Evolutionary conservation across 2,113 vertebrate species (phyloP).

Genomic region (Phylloscopus trochilus): DNA sequence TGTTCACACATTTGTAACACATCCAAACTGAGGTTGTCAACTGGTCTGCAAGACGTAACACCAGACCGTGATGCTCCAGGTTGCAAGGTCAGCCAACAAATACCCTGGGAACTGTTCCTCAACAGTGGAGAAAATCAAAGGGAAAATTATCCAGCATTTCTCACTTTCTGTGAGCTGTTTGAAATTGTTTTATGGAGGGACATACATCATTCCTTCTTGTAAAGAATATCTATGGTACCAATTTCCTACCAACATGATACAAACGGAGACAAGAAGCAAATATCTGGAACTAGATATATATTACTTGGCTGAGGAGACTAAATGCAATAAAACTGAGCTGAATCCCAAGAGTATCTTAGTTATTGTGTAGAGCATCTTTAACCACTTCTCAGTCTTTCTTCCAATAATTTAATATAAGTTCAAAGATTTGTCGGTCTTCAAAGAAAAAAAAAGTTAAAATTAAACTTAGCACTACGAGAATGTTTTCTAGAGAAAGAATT

Average conservation of each 20-base stretch:
- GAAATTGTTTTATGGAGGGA: slow-evolving; percentile 5
- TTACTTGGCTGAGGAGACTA: slow-evolving; percentile 22
- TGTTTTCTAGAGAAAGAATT: neutral
- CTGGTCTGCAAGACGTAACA: neutral
- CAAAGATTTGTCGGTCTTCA: neutral
- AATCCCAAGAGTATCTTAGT: slow-evolving; percentile 5
- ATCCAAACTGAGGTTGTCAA: neutral
- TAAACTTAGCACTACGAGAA: neutral
- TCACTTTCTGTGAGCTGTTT: neutral
- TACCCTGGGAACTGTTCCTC: neutral
- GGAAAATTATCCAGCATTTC: slow-evolving; percentile 20
- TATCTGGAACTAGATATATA: slow-evolving; percentile 34
- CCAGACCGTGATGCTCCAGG: neutral
- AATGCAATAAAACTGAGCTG: slow-evolving; percentile 30
- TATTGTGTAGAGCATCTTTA: slow-evolving; percentile 12
- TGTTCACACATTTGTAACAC: neutral
- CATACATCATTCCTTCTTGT: neutral
- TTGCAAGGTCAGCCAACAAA: slow-evolving; percentile 9
- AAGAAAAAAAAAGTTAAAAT: neutral
- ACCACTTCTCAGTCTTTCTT: slow-evolving; percentile 5
- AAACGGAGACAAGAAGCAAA: slow-evolving; percentile 32
- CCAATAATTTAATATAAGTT: slow-evolving; percentile 9
- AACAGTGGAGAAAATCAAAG: neutral
- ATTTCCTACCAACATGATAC: neutral
- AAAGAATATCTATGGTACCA: slow-evolving; percentile 13